Percentiles rank a stretch among this genome's conserved stretches.
phyloP scores from a whole-genome alignment of 2,888 invertebrate species.

The Pollenia angustigena region DNA sequence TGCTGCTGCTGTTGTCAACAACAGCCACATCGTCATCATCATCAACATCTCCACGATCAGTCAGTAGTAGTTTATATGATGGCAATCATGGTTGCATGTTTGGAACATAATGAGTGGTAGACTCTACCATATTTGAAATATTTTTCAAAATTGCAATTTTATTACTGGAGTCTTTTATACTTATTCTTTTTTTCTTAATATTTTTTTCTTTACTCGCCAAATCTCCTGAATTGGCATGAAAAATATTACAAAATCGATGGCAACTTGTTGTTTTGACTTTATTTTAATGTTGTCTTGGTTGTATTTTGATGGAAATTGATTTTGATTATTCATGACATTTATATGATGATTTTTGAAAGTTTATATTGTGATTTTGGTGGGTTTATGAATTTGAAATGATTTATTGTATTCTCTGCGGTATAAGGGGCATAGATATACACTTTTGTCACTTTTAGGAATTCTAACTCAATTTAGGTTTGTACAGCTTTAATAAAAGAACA shows the following conservation, averaged over 20 bases:
- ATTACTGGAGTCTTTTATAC: constrained; percentile 50
- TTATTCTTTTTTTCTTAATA: constrained; percentile 21
- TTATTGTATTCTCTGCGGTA: constrained; percentile 45
- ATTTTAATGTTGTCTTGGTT: constrained; percentile 44
- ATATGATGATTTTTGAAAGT: constrained; percentile 69
- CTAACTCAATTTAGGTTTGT: constrained; percentile 28
- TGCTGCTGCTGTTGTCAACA: constrained; percentile 28
- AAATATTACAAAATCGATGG: constrained; percentile 65
- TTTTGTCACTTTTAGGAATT: constrained; percentile 10
- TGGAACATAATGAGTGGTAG: constrained; percentile 66
- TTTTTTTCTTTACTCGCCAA: constrained; percentile 18
- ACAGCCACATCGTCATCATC: constrained; percentile 23
- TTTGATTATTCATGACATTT: constrained; percentile 73
- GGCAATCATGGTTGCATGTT: constrained; percentile 61
- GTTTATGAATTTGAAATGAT: constrained; percentile 32
- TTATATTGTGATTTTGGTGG: constrained; percentile 42
- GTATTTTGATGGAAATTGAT: constrained; percentile 69
- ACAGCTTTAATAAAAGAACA: neutral
- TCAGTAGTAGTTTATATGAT: constrained; percentile 13
- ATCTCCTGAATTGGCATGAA: constrained; percentile 53
- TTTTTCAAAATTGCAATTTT: constrained; percentile 70
- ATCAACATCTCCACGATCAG: neutral
- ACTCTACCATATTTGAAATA: constrained; percentile 68
- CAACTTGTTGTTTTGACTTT: constrained; percentile 64
- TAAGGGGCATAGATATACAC: constrained; percentile 10